Percentiles rank a stretch among this genome's conserved stretches.
Conservation (phyloP, 2,113 vertebrate species). For the Passer montanus region DNA sequence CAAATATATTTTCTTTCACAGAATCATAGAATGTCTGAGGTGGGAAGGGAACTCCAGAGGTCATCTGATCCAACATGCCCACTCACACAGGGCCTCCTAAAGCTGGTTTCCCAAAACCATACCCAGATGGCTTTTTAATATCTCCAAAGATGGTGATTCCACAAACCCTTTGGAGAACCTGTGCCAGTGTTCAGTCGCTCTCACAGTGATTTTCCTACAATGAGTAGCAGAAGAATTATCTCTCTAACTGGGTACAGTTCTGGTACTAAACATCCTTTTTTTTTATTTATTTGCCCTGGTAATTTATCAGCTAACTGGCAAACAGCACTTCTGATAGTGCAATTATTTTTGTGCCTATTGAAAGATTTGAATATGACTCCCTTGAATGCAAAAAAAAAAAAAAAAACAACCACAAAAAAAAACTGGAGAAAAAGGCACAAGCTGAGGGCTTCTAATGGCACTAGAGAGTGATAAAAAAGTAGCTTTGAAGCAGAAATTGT, state of each 20-base stretch:
- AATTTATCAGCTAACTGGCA: neutral
- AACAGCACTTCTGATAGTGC: neutral
- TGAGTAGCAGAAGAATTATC: neutral
- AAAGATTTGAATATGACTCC: neutral
- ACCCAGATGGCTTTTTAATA: neutral
- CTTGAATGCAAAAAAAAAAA: neutral
- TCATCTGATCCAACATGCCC: neutral
- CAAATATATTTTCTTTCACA: neutral
- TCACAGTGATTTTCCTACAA: neutral
- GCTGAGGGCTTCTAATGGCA: neutral
- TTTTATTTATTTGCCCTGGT: neutral
- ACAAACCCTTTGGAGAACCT: neutral
- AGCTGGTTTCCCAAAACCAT: neutral
- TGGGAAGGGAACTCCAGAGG: neutral
- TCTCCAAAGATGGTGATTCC: neutral
- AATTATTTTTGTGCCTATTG: neutral
- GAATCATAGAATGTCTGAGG: neutral
- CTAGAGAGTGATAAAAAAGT: neutral
- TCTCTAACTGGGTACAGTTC: neutral
- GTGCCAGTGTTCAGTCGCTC: neutral
- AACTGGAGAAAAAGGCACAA: neutral
- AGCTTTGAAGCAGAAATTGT: neutral
- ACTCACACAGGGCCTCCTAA: neutral
- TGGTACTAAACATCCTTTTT: neutral
- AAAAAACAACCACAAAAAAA: too few species aligned